Evolutionary conservation across 2,113 vertebrate species (phyloP), one percentile per base, ranked within the genome.

Genomic region (Aegithalos caudatus): DNA sequence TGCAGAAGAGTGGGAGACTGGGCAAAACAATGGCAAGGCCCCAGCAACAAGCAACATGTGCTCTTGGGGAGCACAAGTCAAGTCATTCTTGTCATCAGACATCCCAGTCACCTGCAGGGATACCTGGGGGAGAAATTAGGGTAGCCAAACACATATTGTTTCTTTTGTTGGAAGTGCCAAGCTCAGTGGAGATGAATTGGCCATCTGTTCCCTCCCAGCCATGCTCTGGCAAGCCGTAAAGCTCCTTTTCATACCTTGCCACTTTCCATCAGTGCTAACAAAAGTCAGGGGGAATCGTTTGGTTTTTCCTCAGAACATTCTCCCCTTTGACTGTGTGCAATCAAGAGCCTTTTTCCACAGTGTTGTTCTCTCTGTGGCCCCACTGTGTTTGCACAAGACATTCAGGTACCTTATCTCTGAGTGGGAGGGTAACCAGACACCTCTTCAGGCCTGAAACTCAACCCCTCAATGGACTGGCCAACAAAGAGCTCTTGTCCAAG

Each of bases 51-150:
- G 96, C 54, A 87, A 12, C 70, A 56, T 2, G 6, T 81, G 87
- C 93, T 90, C 93, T 78, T 33, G 33, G 96, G 95, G 88, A 94
- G 93, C 87, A 95, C 67, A 66, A 96, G 97, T 84, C 67, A 88
- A 95, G 14, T 94, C 94, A 96, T 96, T 98, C 97, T 96, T 97
- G 98, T 98, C 98, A 98, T 98, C 97, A 97, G 96, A 97, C 95
- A 96, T 98, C 97, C 97, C 96, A 97, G 97, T 97, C 98, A 98
- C 98, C 97, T 98, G 97, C 96, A 33, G 70, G 95, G 97, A 94
- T 98, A 98, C 97, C 98, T 97, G 97, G 91, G 97, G 97, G 97
- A 96, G 95, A 97, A 97, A 97, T 98, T 81, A 97, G 92, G 96
- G 93, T 91, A 96, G 96, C 95, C 97, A 96, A 97, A 95, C 92